Percentiles rank a stretch among this genome's conserved stretches.
Evolutionary conservation across 2,888 invertebrate species (phyloP).

Genomic region (Oligia strigilis): DNA sequence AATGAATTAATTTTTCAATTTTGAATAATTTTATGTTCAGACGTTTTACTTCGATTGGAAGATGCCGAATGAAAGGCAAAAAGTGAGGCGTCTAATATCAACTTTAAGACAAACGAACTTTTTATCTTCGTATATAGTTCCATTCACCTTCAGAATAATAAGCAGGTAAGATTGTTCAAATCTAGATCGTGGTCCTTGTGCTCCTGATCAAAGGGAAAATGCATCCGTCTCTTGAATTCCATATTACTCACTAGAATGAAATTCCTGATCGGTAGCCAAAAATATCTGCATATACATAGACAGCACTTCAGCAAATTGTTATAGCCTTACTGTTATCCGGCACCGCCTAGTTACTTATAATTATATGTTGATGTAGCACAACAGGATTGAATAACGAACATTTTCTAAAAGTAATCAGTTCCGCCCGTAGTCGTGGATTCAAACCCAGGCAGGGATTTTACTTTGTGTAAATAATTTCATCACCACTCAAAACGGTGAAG

Average conservation of each 20-base stretch:
- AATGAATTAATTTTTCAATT: too few species aligned
- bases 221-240: background rate
- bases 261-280: background rate
- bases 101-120: background rate
- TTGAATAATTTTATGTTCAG: too few species aligned
- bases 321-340: constrained; percentile 53
- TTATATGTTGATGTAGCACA: constrained; percentile 48
- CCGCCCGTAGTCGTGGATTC: constrained; percentile 11
- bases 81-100: too few species aligned
- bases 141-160: constrained; percentile 5
- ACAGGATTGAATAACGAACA: constrained; percentile 39
- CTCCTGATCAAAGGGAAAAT: background rate
- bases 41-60: too few species aligned
- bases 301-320: constrained; percentile 24
- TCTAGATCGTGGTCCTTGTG: background rate
- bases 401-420: constrained; percentile 59
- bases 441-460: too few species aligned
- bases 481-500: too few species aligned
- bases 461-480: too few species aligned
- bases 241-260: background rate
- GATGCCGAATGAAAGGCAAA: too few species aligned
- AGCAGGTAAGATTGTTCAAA: constrained; percentile 1
- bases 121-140: background rate
- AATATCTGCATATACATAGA: constrained; percentile 24
- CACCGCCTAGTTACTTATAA: constrained; percentile 48